These are phyloP conservation scores for Belonocnema kinseyi DNA, from an alignment of 1,140 invertebrate species.

Conservation along the genomic window DNA sequence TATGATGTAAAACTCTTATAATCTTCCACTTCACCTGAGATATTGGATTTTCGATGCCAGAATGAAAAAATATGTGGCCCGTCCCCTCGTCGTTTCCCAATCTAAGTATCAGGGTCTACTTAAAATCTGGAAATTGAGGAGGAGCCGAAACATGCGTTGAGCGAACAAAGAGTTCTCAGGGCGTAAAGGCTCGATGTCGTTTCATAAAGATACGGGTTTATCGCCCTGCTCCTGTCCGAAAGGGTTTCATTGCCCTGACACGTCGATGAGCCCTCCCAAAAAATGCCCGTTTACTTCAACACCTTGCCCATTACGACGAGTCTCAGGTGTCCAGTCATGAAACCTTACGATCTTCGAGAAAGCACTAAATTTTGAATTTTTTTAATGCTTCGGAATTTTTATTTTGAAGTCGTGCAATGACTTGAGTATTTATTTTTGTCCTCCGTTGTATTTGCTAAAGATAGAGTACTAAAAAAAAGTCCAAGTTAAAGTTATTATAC, in stretches of 20 bases:
- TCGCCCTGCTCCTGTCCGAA: conserved; percentile 47
- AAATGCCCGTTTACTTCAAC: conserved; percentile 58
- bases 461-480: no score
- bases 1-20: conserved; percentile 12
- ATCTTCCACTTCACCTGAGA: not conserved
- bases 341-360: not conserved
- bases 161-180: not conserved
- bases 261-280: conserved; percentile 45
- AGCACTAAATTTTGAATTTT: not conserved
- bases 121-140: conserved; percentile 20
- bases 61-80: conserved; percentile 11
- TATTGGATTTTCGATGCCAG: conserved; percentile 6
- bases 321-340: conserved; percentile 39
- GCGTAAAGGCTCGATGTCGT: conserved; percentile 29
- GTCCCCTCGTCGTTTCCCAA: conserved; percentile 1
- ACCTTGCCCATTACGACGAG: conserved; percentile 53
- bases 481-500: no score
- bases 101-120: conserved; percentile 8
- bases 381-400: no score
- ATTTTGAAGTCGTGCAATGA: no score
- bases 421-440: no score
- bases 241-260: conserved; percentile 46
- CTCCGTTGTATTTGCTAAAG: no score
- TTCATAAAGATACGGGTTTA: conserved; percentile 64
- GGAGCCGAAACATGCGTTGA: conserved; percentile 2